Evolutionary conservation across 2,888 invertebrate species (phyloP).

Genomic region (Galeopsomyia nigrocyanea): DNA sequence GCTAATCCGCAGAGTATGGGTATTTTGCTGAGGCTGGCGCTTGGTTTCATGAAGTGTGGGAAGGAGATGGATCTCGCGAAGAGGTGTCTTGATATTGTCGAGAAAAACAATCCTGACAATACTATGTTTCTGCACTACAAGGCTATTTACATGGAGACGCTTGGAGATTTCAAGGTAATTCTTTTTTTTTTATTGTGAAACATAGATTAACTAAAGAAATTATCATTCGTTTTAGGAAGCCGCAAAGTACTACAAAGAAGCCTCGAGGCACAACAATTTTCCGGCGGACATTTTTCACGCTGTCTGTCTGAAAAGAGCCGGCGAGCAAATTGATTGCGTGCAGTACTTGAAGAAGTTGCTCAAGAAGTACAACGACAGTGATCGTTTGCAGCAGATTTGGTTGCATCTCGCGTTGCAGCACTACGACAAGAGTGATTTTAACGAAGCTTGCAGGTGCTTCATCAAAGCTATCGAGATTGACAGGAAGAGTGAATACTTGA

Average conservation of each 20-base stretch:
- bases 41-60: too few relatives aligned
- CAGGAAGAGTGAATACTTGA: too few relatives aligned
- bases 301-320: background rate
- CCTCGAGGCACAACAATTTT: background rate
- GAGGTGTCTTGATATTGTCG: too few relatives aligned
- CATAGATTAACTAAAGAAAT: too few relatives aligned
- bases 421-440: background rate
- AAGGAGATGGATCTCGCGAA: too few relatives aligned
- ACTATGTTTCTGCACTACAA: too few relatives aligned
- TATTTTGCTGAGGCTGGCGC: background rate
- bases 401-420: slow-evolving; percentile 1
- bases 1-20: background rate
- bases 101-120: too few relatives aligned
- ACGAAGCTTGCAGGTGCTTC: too few relatives aligned
- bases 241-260: background rate
- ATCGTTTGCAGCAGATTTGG: background rate
- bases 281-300: background rate
- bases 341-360: background rate
- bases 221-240: background rate
- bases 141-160: too few relatives aligned
- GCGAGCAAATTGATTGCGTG: too few relatives aligned
- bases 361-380: background rate
- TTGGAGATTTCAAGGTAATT: background rate
- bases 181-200: too few relatives aligned
- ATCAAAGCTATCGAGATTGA: too few relatives aligned